Base-by-base conservation (phyloP, 2,113 vertebrate genomes). In the Synchiropus splendidus region DNA sequence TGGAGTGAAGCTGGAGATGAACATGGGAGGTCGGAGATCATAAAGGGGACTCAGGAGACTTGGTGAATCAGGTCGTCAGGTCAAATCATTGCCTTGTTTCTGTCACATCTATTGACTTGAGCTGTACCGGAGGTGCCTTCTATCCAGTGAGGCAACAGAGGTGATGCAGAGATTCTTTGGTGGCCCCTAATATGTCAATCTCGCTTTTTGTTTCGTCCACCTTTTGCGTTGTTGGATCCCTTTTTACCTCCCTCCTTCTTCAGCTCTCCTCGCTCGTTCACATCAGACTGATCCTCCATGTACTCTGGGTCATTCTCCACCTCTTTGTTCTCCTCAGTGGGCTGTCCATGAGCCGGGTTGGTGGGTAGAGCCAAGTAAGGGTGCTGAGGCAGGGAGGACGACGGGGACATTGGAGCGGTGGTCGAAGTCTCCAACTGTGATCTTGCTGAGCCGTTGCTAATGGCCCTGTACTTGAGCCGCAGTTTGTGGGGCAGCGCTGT, bases 401-500 rank as follows among this genome's bases (percentile, higher is more conserved):
- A 79, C 0, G 63, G 73, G 6, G 75, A 66, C 53, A 67, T 45
- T 14, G 58, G 54, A 30, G 18, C 44, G n/a, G 13, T 41, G 33
- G 56, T 12, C 0, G 17, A 35, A 2, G 35, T 47, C 6, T 85
- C 83, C 1, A 31, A 2, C n/a, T 77, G 76, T 6, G 47, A 58
- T 37, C 66, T 57, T 3, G 51, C 37, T 0, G 70, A 78, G n/a
- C 78, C 70, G 2, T 46, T 81, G 33, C 78, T 77, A 17, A 83
- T 55, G 1, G 84, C 81, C 53, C 83, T 62, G 61, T 86, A 81
- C 51, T 90, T 89, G 50, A 90, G 83, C 13, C 89, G 84, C 30
- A 90, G 82, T 61, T 90, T 90, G 65, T 90, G 88, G 2, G 89
- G 89, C 42, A 89, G 79, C 12, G 87, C 87, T 0, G 80, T 85